These are phyloP conservation scores for Drosophila cracens DNA, from an alignment of 2,888 invertebrate genomes.

Conservation along the genomic window DNA sequence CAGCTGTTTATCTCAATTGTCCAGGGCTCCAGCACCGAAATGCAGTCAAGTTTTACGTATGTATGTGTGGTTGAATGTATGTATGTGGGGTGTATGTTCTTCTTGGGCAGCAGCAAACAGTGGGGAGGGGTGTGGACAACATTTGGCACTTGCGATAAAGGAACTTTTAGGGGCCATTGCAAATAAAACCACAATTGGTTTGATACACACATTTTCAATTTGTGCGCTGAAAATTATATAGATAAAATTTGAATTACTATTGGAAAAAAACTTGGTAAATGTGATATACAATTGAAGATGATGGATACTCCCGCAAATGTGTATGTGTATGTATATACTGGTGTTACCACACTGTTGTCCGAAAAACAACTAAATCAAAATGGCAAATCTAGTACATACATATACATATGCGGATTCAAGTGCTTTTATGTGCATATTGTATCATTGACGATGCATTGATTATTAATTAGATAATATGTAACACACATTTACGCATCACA, in stretches of 20 bases:
- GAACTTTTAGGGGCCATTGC: conserved; percentile 77
- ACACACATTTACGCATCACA: not conserved
- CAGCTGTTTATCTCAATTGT: conserved; percentile 35
- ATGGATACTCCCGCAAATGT: conserved; percentile 11
- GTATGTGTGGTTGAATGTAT: not conserved
- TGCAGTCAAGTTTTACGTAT: not conserved
- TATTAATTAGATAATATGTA: conserved; percentile 12
- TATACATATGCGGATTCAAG: not conserved
- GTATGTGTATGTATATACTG: not conserved
- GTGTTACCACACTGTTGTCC: not conserved
- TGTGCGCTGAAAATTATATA: conserved; percentile 81
- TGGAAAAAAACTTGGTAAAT: conserved; percentile 45
- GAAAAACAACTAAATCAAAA: conserved; percentile 1
- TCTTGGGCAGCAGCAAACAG: not conserved
- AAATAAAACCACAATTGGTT: conserved; percentile 80
- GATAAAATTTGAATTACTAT: conserved; percentile 66
- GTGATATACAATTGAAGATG: conserved; percentile 31
- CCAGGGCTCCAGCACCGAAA: conserved; percentile 15
- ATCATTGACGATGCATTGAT: not conserved
- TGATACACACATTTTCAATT: conserved; percentile 73
- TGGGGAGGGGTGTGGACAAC: conserved; percentile 43
- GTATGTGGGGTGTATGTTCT: not conserved
- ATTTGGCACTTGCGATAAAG: conserved; percentile 66
- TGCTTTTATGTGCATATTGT: not conserved
- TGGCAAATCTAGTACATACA: conserved; percentile 1